A percentile compares a stretch with the other conserved stretches of the same genome.
Evolutionary conservation across 2,113 vertebrate genomes (phyloP).

Genomic region (Alexandromys fortis): DNA sequence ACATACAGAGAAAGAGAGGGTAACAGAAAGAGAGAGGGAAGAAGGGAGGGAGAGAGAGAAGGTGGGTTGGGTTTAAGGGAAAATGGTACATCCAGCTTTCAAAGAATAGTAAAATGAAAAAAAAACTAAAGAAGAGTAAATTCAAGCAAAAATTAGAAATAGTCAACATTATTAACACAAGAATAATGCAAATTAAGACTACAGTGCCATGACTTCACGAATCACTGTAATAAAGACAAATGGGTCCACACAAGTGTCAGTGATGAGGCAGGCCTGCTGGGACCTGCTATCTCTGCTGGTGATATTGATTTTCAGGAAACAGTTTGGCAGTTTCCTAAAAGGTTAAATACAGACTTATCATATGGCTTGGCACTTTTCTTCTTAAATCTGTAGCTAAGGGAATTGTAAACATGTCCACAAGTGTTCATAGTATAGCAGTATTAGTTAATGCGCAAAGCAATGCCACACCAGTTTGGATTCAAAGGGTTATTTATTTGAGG

Average conservation of each 20-base stretch:
- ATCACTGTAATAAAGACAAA: background rate
- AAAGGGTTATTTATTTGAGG: too few relatives aligned
- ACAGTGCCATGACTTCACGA: background rate
- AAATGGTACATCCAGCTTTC: background rate
- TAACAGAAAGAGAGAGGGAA: background rate
- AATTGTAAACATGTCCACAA: background rate
- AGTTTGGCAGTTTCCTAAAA: background rate
- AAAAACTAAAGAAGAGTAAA: background rate
- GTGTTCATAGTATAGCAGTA: background rate
- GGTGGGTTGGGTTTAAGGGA: background rate
- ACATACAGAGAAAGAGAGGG: too few relatives aligned
- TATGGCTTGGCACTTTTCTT: background rate
- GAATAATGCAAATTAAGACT: slow-evolving; percentile 42
- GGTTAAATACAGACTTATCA: background rate
- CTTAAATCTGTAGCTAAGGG: background rate
- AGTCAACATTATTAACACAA: background rate
- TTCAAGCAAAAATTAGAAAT: background rate
- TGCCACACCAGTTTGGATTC: too few relatives aligned
- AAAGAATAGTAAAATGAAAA: background rate
- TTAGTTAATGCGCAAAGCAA: too few relatives aligned
- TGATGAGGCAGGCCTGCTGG: background rate
- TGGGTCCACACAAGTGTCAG: background rate
- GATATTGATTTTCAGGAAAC: background rate
- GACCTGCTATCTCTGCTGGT: background rate
- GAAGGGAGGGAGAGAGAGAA: background rate